Base-by-base conservation (phyloP, 2,797 vertebrate species). In the Malacoctenus gilli region DNA sequence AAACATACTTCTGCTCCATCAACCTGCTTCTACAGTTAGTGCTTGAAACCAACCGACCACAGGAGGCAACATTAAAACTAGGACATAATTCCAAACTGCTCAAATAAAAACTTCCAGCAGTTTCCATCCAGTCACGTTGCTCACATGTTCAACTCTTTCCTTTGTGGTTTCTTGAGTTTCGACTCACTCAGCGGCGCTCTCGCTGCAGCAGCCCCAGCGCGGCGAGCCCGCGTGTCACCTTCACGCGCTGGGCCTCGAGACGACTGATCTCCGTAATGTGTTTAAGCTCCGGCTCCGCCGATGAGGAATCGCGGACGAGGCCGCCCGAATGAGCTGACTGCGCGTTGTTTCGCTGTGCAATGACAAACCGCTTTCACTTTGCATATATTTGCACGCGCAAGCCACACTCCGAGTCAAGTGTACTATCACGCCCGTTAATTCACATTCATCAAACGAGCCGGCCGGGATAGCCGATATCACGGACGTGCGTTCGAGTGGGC, bases 181-280 rank as follows among this genome's bases (percentile, higher is more conserved):
- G 25, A 48, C 35, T 18, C 18, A 35, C n/a, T n/a, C n/a, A n/a
- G n/a, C n/a, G n/a, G n/a, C n/a, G n/a, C n/a, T n/a, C 11, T 32
- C 9, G 7, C n/a, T 25, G 44, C 59, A 39, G 58, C 12, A 13
- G 36, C 28, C 20, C 48, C 72, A 67, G 74, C 59, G 57, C 25
- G 38, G 49, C 44, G 25, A n/a, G n/a, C n/a, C n/a, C 47, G 55
- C 37, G 44, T 65, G 77, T 75, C 70, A 77, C 70, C 62, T 66
- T 79, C 72, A 79, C 69, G 60, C 46, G 16, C 43, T 41, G 14
- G 8, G 47, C 39, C 52, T 58, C 30, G 23, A 7, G n/a, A n/a
- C n/a, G n/a, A 47, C 59, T 60, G 47, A 72, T 64, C 39, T 32
- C 31, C 25, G 46, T 38, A 35, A 62, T 59, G 52, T 22, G 37